These are phyloP conservation scores for Gambusia yucatana DNA, from an alignment of 2,797 vertebrate genomes.

Conservation along the genomic window DNA sequence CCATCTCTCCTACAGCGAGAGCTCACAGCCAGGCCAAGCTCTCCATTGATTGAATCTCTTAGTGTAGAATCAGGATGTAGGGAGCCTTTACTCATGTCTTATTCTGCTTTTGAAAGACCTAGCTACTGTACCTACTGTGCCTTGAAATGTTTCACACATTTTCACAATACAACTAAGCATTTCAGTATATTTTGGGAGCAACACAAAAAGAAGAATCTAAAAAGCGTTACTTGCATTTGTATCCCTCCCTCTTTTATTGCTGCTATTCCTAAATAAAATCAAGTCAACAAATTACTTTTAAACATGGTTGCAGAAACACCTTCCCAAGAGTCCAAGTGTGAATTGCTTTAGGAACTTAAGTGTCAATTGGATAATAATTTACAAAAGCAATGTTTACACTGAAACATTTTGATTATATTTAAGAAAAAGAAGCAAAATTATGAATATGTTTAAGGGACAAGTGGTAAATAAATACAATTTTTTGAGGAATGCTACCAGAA, in stretches of 20 bases:
- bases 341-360: not conserved
- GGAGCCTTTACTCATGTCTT: slow-evolving; percentile 49
- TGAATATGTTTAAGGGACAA: not conserved
- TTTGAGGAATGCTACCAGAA: not conserved
- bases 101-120: slow-evolving; percentile 45
- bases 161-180: not conserved
- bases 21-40: slow-evolving; percentile 60
- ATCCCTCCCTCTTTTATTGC: not conserved
- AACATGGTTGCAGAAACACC: not conserved
- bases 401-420: not conserved
- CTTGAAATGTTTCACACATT: not conserved
- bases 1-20: slow-evolving; percentile 59
- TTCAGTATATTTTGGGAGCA: not conserved
- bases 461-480: not conserved
- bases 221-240: not conserved
- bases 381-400: not conserved
- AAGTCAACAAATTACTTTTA: not conserved
- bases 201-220: not conserved
- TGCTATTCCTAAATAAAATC: not conserved
- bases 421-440: not conserved
- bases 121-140: slow-evolving; percentile 21
- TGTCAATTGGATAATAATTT: not conserved
- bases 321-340: not conserved
- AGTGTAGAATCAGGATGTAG: slow-evolving; percentile 43
- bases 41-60: slow-evolving; percentile 74